Percentiles rank a stretch among this genome's conserved stretches.
Evolutionary conservation across 2,797 vertebrate species (phyloP).

Genomic region (Avahi laniger): DNA sequence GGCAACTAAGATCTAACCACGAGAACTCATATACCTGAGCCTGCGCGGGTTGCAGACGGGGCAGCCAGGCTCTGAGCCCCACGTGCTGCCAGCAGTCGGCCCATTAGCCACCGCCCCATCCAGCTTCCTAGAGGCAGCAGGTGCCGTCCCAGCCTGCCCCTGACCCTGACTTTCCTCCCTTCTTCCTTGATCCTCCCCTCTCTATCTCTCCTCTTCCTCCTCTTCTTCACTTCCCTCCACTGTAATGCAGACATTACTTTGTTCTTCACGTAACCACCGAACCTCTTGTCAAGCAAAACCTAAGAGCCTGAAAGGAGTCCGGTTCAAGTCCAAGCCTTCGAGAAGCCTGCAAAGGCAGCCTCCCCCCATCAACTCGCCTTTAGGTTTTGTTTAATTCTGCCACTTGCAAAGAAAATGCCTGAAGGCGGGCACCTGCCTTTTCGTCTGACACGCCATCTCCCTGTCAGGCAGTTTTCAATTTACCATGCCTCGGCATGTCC

Average conservation of each 20-base stretch:
- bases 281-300: neutral
- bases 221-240: neutral
- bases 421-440: constrained; percentile 83
- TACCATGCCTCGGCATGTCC: constrained; percentile 74
- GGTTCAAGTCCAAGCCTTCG: neutral
- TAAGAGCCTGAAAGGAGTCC: neutral
- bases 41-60: neutral
- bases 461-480: constrained; percentile 80
- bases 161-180: neutral
- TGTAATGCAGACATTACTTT: neutral
- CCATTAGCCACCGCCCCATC: neutral
- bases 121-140: neutral
- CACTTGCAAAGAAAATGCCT: constrained; percentile 80
- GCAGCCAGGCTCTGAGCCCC: neutral
- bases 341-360: neutral
- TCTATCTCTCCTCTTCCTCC: no score
- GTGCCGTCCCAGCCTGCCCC: neutral
- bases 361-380: constrained; percentile 35
- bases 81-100: no score
- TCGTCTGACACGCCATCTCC: constrained; percentile 72
- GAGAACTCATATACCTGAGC: neutral
- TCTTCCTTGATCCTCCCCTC: neutral
- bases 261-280: neutral
- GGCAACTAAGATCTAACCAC: neutral
- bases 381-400: constrained; percentile 77